Evolutionary conservation across 2,797 vertebrate genomes (phyloP).

Genomic region (Siniperca scherzeri): DNA sequence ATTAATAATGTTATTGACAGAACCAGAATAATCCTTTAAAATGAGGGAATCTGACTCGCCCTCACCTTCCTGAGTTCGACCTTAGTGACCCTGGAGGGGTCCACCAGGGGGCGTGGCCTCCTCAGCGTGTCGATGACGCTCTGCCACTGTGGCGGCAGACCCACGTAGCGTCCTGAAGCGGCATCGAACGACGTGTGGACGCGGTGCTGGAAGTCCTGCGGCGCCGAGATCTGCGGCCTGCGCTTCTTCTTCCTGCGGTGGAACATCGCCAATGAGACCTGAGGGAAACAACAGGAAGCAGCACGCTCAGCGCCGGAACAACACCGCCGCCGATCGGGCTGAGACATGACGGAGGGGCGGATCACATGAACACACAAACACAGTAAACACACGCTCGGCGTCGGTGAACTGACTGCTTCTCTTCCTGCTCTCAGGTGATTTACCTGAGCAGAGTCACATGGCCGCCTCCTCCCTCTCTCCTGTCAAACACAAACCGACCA

Average conservation of each 20-base stretch:
- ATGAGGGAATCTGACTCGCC: neutral
- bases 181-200: slow-evolving; percentile 93
- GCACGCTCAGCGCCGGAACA: slow-evolving; percentile 1
- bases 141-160: slow-evolving; percentile 95
- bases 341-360: slow-evolving; percentile 22
- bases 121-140: slow-evolving; percentile 91
- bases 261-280: slow-evolving; percentile 86
- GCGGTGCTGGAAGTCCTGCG: slow-evolving; percentile 92
- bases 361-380: neutral
- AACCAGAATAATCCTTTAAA: too few species aligned
- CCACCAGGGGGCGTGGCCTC: slow-evolving; percentile 93
- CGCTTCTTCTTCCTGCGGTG: slow-evolving; percentile 89
- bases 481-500: slow-evolving; percentile 41
- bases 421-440: slow-evolving; percentile 50
- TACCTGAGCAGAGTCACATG: slow-evolving; percentile 52
- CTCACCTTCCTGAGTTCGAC: slow-evolving; percentile 91
- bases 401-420: neutral
- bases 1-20: too few species aligned
- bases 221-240: slow-evolving; percentile 91
- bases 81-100: slow-evolving; percentile 90
- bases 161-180: slow-evolving; percentile 89
- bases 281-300: slow-evolving; percentile 59
- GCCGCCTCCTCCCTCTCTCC: slow-evolving; percentile 21
- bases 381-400: neutral
- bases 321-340: neutral